Base-by-base conservation (phyloP, 30 jellyfish, hydroid and myxozoan species). In the Hydractinia echinata region DNA sequence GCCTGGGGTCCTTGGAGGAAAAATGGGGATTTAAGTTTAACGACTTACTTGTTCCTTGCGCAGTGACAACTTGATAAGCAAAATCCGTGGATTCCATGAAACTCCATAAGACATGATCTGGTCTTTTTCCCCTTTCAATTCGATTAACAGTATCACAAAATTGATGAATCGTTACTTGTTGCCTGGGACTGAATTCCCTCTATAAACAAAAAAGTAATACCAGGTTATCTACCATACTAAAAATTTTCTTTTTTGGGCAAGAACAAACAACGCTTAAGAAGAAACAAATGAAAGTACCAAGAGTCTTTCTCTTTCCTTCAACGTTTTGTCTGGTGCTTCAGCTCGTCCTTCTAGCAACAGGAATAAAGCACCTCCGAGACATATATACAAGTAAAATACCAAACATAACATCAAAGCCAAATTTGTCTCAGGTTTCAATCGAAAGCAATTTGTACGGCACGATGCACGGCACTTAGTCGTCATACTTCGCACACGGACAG, bases 331-430 rank as follows among this genome's bases (percentile, higher is more conserved):
- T 44, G 51, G 53, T 6, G 86, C 50, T 10, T 92, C 98, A 6
- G 72, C 73, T 81, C 87, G 98, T 19, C 98, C 98, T 58, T 92
- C 98, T 62, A 92, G 89, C n/a, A 92, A 85, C 54, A 92, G 89
- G 81, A 92, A 92, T 71, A 92, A 55, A 10, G 98, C 98, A 6
- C 98, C 98, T 10, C 98, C 98, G 69, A 92, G 94, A 77, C 98
- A 92, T 5, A 92, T 76, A 64, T 92, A 92, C 64, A 92, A 70
- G 56, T 86, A 92, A 68, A 92, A 92, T 51, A 92, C 98, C 11
- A 92, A 83, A 82, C 98, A 87, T 66, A 92, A 52, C 83, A 92
- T 90, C 74, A 92, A 72, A 6, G 98, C 98, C 72, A 92, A 69
- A 56, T 92, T 92, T 39, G 98, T 92, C 55, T 92, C 98, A 21